These are phyloP conservation scores for Psilanteris sp. DNA, from an alignment of 1,140 invertebrate genomes.

Conservation along the genomic window DNA sequence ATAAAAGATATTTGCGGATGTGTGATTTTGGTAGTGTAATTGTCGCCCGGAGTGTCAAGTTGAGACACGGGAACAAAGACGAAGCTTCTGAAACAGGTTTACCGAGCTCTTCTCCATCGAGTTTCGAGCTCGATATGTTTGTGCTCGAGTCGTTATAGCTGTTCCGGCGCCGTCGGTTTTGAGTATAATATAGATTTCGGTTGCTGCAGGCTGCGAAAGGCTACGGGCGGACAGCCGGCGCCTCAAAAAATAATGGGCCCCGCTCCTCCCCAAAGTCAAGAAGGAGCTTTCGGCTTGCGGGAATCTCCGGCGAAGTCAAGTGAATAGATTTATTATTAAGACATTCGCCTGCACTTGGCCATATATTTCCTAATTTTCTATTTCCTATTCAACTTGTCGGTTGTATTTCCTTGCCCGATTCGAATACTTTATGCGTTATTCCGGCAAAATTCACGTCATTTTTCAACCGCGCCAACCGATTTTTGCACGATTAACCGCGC, in stretches of 20 bases:
- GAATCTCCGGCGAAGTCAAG: slow-evolving; percentile 27
- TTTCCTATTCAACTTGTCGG: slow-evolving; percentile 18
- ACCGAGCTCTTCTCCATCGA: slow-evolving; percentile 24
- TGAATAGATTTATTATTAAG: slow-evolving; percentile 32
- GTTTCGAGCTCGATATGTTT: slow-evolving; percentile 44
- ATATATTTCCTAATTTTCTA: slow-evolving; percentile 32
- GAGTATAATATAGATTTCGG: slow-evolving; percentile 62
- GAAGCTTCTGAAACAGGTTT: slow-evolving; percentile 51
- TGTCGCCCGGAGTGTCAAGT: slow-evolving; percentile 54
- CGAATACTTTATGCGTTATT: too few relatives aligned
- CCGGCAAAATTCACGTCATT: too few relatives aligned
- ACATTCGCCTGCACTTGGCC: slow-evolving; percentile 11
- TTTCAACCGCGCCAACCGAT: too few relatives aligned
- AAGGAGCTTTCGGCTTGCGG: slow-evolving; percentile 19
- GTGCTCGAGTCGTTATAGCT: slow-evolving; percentile 38
- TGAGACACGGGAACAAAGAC: slow-evolving; percentile 50
- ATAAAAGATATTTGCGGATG: slow-evolving; percentile 59
- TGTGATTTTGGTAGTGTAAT: slow-evolving; percentile 60
- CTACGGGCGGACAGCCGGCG: slow-evolving; percentile 61
- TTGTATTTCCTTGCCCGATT: background rate
- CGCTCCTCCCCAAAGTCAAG: slow-evolving; percentile 44
- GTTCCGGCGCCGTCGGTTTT: slow-evolving; percentile 47
- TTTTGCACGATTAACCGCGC: too few relatives aligned
- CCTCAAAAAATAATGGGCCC: slow-evolving; percentile 63
- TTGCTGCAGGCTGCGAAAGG: slow-evolving; percentile 47